phyloP scores from a whole-genome alignment of 1,140 invertebrate genomes.

The Drosophila pectinifera region DNA sequence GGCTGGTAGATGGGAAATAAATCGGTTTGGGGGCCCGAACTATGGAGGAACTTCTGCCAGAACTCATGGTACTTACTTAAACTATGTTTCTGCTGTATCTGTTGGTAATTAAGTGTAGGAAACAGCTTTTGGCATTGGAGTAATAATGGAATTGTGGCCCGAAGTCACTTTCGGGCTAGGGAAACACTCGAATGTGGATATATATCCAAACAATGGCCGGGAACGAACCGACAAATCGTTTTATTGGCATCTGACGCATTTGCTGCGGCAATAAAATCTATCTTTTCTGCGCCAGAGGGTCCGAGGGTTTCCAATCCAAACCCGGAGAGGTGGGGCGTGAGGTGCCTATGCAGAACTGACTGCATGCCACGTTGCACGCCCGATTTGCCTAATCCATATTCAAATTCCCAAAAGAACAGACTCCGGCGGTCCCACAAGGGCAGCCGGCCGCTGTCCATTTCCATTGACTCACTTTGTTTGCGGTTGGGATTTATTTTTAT shows the following conservation, averaged over 20 bases:
- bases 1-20: not conserved
- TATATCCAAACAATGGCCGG: slow-evolving; percentile 46
- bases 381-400: slow-evolving; percentile 81
- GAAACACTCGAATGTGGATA: not conserved
- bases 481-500: slow-evolving; percentile 79
- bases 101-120: too few relatives aligned
- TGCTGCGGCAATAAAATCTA: slow-evolving; percentile 73
- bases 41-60: not conserved
- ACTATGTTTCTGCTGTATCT: too few relatives aligned
- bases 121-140: too few relatives aligned
- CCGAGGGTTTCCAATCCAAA: slow-evolving; percentile 1
- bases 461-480: too few relatives aligned
- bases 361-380: slow-evolving; percentile 55
- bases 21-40: not conserved
- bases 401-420: slow-evolving; percentile 61
- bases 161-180: too few relatives aligned
- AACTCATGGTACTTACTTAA: too few relatives aligned
- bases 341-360: slow-evolving; percentile 9
- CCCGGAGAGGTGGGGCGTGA: slow-evolving; percentile 41
- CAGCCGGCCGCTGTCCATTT: slow-evolving; percentile 61
- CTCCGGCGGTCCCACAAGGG: too few relatives aligned
- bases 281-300: slow-evolving; percentile 28
- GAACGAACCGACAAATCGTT: slow-evolving; percentile 73
- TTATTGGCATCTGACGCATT: slow-evolving; percentile 77
- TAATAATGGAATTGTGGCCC: too few relatives aligned